Percentiles rank a stretch among this genome's conserved stretches.
These are phyloP conservation scores for Leuciscus idus DNA, from an alignment of 2,113 vertebrate genomes.

Conservation along the genomic window DNA sequence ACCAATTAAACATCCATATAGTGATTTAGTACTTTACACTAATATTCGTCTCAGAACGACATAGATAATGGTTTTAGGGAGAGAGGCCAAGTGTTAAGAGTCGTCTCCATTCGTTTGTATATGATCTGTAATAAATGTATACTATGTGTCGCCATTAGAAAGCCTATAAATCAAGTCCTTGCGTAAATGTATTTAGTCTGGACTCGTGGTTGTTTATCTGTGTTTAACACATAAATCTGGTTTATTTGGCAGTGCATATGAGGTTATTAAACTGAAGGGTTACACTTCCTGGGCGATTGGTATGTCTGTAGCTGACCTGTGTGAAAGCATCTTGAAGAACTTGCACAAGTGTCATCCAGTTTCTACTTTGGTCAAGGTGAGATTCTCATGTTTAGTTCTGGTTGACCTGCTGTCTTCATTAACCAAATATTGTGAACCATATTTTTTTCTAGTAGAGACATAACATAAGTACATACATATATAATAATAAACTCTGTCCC, in stretches of 20 bases:
- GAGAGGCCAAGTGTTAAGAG: not conserved
- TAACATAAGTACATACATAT: not conserved
- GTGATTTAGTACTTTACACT: not conserved
- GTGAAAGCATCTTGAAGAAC: slow-evolving; percentile 92
- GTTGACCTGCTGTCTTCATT: not conserved
- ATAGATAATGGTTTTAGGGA: not conserved
- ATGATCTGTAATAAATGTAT: not conserved
- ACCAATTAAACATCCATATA: not conserved
- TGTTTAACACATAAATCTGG: not conserved
- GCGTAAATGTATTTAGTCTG: not conserved
- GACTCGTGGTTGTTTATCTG: not conserved
- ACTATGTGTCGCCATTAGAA: not conserved
- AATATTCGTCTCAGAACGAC: not conserved
- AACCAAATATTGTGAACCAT: not conserved
- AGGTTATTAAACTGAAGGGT: slow-evolving; percentile 98
- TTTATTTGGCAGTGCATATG: slow-evolving; percentile 85
- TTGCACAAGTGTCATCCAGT: slow-evolving; percentile 91
- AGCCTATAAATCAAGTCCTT: not conserved
- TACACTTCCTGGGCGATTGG: slow-evolving; percentile 99
- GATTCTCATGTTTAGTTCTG: slow-evolving; percentile 8
- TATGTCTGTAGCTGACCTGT: slow-evolving; percentile 93
- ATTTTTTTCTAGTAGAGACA: not conserved
- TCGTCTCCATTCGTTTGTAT: not conserved
- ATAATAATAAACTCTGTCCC: not conserved
- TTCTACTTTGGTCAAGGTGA: slow-evolving; percentile 95